A percentile compares a stretch with the other conserved stretches of the same genome.
phyloP scores from a whole-genome alignment of 2,797 vertebrate genomes.

The Falco rusticolus region DNA sequence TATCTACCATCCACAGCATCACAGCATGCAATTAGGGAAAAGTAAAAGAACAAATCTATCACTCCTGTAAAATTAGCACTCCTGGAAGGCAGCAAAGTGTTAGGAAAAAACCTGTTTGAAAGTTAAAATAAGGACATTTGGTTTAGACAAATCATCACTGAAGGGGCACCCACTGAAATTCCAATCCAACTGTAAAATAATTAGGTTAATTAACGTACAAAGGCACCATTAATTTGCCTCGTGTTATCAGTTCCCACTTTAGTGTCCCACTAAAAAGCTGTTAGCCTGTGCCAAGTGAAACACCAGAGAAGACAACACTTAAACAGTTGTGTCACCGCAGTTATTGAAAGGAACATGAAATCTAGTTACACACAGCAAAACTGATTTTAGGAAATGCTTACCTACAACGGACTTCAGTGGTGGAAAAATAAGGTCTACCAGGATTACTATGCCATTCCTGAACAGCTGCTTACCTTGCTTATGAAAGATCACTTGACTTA shows the following conservation, averaged over 20 bases:
- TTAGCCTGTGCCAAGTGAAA: not conserved
- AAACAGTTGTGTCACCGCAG: not conserved
- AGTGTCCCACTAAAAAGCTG: not conserved
- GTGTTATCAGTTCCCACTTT: too few species aligned
- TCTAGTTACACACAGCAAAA: not conserved
- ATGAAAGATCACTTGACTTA: not conserved
- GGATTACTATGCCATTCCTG: not conserved
- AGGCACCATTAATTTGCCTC: too few species aligned
- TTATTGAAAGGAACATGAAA: not conserved
- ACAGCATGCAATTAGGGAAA: not conserved
- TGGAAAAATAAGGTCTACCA: not conserved
- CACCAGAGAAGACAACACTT: not conserved
- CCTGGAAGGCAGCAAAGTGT: not conserved
- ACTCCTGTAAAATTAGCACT: not conserved
- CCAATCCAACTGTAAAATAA: too few species aligned
- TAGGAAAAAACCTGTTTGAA: not conserved
- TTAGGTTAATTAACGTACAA: too few species aligned
- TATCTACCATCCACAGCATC: not conserved
- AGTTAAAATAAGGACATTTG: too few species aligned
- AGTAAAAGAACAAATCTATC: not conserved
- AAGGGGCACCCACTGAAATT: too few species aligned
- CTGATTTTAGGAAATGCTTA: not conserved
- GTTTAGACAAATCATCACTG: too few species aligned
- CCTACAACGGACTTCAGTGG: not conserved
- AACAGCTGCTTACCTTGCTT: not conserved